Percentiles rank a stretch among this genome's conserved stretches.
Evolutionary conservation across 2,888 invertebrate genomes (phyloP).

Genomic region (Drosophila neoperkinsi): DNA sequence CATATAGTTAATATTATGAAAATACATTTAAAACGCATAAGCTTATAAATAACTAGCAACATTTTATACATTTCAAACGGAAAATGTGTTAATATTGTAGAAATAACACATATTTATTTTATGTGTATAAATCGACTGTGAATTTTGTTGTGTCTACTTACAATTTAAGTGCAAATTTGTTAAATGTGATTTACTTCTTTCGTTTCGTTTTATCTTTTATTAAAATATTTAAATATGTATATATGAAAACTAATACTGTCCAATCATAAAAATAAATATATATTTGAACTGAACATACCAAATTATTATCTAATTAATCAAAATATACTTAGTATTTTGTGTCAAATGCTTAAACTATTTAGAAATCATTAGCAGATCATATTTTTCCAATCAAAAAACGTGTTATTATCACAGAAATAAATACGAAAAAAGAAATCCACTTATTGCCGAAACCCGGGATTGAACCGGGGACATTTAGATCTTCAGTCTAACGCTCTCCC

Average conservation of each 20-base stretch:
- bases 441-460: conserved; percentile 82
- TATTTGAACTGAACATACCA: too few relatives aligned
- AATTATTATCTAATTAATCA: background rate
- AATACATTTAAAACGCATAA: background rate
- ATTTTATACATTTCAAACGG: background rate
- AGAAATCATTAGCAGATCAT: too few relatives aligned
- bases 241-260: background rate
- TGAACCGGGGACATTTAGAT: conserved; percentile 85
- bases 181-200: background rate
- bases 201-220: background rate
- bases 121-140: background rate
- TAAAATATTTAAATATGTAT: background rate
- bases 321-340: background rate
- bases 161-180: background rate
- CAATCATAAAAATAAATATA: background rate
- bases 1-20: background rate
- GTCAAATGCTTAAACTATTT: too few relatives aligned
- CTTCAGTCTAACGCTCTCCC: conserved; percentile 85
- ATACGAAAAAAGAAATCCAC: background rate
- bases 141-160: background rate
- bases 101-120: background rate
- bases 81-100: background rate
- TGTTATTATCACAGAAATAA: background rate
- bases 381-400: background rate
- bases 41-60: background rate